Conservation (phyloP, 2,113 vertebrate genomes). For the Hydrolagus affinis region DNA sequence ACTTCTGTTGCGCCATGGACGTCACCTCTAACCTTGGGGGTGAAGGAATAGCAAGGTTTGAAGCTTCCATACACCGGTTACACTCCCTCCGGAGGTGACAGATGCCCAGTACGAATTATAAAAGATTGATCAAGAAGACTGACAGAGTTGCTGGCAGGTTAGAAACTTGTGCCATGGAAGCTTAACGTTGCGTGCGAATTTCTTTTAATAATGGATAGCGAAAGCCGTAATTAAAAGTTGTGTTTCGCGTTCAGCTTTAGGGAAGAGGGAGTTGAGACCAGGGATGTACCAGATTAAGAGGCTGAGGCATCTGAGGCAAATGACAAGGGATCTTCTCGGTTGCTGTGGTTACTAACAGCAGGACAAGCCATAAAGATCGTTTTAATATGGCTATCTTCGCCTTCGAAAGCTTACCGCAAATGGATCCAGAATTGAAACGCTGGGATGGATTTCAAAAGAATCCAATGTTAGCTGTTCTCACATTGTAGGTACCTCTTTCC, state of each 20-base stretch:
- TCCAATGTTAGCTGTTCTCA: neutral
- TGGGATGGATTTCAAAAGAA: neutral
- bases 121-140: neutral
- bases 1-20: slow-evolving; percentile 67
- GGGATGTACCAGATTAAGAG: slow-evolving; percentile 64
- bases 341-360: slow-evolving; percentile 72
- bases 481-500: neutral
- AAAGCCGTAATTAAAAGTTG: neutral
- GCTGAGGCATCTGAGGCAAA: slow-evolving; percentile 83
- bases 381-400: neutral
- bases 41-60: slow-evolving; percentile 49
- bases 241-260: neutral
- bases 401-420: neutral
- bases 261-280: slow-evolving; percentile 57
- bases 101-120: neutral
- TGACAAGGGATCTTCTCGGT: slow-evolving; percentile 82
- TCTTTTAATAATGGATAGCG: slow-evolving; percentile 2
- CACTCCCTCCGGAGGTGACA: slow-evolving; percentile 34
- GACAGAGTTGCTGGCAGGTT: neutral
- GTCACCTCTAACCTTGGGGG: slow-evolving; percentile 70
- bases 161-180: neutral
- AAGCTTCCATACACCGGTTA: slow-evolving; percentile 51
- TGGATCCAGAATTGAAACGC: neutral
- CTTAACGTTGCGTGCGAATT: neutral
- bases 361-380: slow-evolving; percentile 6